Evolutionary conservation across 2,888 invertebrate genomes (phyloP), one percentile per base, ranked within the genome.

Genomic region (Zaprionus obscuricornis): DNA sequence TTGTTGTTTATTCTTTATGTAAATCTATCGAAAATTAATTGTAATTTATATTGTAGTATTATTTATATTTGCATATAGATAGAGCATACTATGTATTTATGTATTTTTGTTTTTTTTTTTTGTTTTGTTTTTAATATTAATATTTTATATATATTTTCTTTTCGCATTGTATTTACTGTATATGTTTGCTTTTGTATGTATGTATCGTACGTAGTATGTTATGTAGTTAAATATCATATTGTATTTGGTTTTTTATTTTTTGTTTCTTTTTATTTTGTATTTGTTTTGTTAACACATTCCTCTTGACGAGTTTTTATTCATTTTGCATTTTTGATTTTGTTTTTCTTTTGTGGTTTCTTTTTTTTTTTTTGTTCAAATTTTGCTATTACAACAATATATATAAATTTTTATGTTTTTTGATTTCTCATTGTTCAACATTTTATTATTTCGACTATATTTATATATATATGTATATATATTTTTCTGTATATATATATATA

Each of bases 231-330:
- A 73, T 77, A 75, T 64, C 51, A 17, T 62, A 62, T 57, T 63
- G 56, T 60, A 63, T 74, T 79, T 68, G 51, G 43, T 66, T 39
- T 36, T 54, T 50, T 31, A 54, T 47, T 59, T 54, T 29, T 24
- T 22, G 33, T 68, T 65, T 29, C 36, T 42, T 52, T 57, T 59
- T 46, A 31, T 11, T 29, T 17, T 49, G n/a, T 46, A 42, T 31
- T 16, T 45, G 51, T 55, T 68, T 74, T 81, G 70, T 81, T 86
- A 87, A 87, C 87, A 86, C 87, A 86, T 86, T 85, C 74, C 86
- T 85, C 86, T 86, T 87, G 87, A 87, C 87, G 87, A 86, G 87
- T 83, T 84, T n/a, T 68, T 67, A 72, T 71, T 75, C 70, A 74
- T 70, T n/a, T 62, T 78, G 75, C 66, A 72, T 79, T n/a, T n/a